Conservation (phyloP, 2,888 invertebrate genomes). For the Stenichneumon culpator region DNA sequence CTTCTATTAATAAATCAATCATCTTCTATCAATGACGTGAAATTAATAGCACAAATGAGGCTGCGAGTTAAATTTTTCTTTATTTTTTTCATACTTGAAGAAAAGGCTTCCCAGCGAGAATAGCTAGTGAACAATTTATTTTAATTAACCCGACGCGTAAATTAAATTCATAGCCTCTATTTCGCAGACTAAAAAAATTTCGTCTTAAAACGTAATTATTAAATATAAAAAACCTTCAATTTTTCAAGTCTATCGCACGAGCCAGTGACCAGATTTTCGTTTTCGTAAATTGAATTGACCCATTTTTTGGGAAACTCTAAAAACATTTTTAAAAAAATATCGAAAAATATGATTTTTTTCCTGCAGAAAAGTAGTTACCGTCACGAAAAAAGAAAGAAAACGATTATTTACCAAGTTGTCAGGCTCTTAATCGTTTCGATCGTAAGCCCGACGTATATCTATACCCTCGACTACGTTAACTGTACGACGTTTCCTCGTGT, state of each 20-base stretch:
- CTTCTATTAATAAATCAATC: too few relatives aligned
- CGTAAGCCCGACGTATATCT: conserved; percentile 71
- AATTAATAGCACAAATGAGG: conserved; percentile 9
- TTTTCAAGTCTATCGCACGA: background rate
- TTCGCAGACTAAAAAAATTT: too few relatives aligned
- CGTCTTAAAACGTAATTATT: too few relatives aligned
- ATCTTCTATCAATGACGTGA: background rate
- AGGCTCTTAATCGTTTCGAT: conserved; percentile 79
- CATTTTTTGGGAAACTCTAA: background rate
- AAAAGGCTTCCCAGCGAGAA: too few relatives aligned
- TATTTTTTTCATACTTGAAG: background rate
- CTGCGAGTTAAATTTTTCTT: background rate
- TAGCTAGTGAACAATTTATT: background rate
- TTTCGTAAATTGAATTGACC: background rate
- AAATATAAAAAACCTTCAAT: background rate
- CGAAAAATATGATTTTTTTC: background rate
- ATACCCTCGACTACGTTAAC: conserved; percentile 53
- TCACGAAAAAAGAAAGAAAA: conserved; percentile 37
- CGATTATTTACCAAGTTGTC: conserved; percentile 78
- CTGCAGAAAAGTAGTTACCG: background rate
- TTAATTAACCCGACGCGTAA: too few relatives aligned
- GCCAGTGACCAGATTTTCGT: background rate
- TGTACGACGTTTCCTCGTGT: conserved; percentile 54
- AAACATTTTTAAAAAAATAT: background rate
- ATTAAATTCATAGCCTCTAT: too few relatives aligned